Base-by-base conservation (phyloP, 2,797 vertebrate species). In the Chelidonichthys spinosus region DNA sequence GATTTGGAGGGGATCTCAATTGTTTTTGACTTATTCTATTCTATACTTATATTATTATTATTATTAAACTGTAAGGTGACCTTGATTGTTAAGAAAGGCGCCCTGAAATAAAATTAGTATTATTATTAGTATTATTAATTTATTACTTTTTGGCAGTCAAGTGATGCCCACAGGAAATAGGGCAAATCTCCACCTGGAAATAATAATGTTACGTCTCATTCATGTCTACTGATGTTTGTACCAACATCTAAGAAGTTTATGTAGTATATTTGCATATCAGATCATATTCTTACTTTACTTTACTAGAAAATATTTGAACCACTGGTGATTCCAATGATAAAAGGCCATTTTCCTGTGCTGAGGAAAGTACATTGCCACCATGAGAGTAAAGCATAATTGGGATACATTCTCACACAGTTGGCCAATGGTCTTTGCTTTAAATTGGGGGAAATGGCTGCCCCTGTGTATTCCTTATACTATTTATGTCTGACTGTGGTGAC, bases 371-470 rank as follows among this genome's bases (percentile, higher is more conserved):
- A 80, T 65, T 65, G 62, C 63, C 62, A 59, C 67, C 49, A 1
- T 71, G 83, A 80, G 78, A 84, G 44, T 15, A 7, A 18, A 64
- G 53, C 18, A 54, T 91, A 84, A 90, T 79, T 85, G 79, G 74
- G 72, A 76, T 71, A 43, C 40, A 60, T 49, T 58, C 50, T 18
- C 35, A 55, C 71, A 73, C 76, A 81, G 37, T 68, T 69, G 67
- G 74, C 76, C 86, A 80, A 74, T 75, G 66, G 81, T 75, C 75
- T 82, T 58, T 72, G 63, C 43, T 54, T 72, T 85, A 87, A 90
- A 81, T 85, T 76, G 76, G 18, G 35, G 64, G 69, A 85, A 39
- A 78, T 76, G 55, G 36, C 63, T 70, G 60, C 82, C 82, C 81
- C 63, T 82, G 73, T 84, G 81, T 52, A 78, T 87, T 83, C 65